Conservation (phyloP, 2,888 invertebrate species). For the Timema cristinae region DNA sequence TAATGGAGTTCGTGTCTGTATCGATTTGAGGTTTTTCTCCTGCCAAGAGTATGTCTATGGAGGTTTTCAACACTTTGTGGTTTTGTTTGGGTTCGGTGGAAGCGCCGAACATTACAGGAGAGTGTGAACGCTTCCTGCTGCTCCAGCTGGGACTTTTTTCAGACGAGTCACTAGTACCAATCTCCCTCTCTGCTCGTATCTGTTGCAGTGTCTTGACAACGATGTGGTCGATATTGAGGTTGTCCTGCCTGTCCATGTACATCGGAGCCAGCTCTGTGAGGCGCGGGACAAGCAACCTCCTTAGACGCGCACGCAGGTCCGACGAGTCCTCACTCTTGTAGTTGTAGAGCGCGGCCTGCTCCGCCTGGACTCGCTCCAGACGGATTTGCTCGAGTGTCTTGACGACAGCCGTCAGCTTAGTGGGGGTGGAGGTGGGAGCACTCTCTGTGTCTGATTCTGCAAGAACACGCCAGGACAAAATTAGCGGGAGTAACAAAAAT, state of each 20-base stretch:
- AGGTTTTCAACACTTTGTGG: no score
- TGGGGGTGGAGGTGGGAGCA: slow-evolving; percentile 58
- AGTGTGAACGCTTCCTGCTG: slow-evolving; percentile 21
- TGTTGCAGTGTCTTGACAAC: slow-evolving; percentile 35
- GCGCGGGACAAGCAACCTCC: background rate
- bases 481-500: slow-evolving; percentile 15
- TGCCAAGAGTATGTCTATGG: no score
- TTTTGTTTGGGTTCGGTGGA: background rate
- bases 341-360: slow-evolving; percentile 67
- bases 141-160: background rate
- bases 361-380: slow-evolving; percentile 65
- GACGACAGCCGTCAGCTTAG: slow-evolving; percentile 49
- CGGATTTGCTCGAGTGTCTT: slow-evolving; percentile 67
- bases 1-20: no score
- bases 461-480: slow-evolving; percentile 52
- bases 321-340: slow-evolving; percentile 43
- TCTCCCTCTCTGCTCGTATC: slow-evolving; percentile 34
- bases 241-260: slow-evolving; percentile 8
- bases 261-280: slow-evolving; percentile 14
- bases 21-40: no score
- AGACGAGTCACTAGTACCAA: background rate
- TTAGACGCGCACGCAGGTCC: background rate
- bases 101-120: slow-evolving; percentile 22
- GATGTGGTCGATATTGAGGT: slow-evolving; percentile 16
- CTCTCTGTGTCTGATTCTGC: slow-evolving; percentile 77